These are phyloP conservation scores for Tethya wilhelma DNA, from an alignment of 37 sponge, comb jelly and placozoan genomes.

Conservation along the genomic window DNA sequence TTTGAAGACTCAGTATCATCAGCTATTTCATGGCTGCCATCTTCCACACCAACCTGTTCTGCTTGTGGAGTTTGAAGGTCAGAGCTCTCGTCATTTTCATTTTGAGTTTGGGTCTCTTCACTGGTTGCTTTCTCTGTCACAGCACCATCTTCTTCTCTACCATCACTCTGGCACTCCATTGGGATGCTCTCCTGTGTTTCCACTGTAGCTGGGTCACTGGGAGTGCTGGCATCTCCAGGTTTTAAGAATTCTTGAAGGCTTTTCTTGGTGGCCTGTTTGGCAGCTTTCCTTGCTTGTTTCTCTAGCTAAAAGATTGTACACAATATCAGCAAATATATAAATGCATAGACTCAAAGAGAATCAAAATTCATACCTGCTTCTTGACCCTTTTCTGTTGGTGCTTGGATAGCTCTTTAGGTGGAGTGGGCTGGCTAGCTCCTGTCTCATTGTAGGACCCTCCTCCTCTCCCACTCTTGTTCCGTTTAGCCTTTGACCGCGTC, in stretches of 20 bases:
- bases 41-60: no score
- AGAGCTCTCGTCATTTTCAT: no score
- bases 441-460: not conserved
- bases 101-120: no score
- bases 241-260: conserved; percentile 14
- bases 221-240: not conserved
- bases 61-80: no score
- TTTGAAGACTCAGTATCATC: no score
- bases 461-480: not conserved
- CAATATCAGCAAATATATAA: not conserved
- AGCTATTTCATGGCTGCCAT: no score
- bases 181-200: not conserved
- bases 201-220: not conserved
- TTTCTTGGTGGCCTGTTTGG: not conserved
- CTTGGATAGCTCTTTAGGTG: conserved; percentile 25
- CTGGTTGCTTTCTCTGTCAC: no score
- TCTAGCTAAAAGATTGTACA: not conserved
- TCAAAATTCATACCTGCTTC: conserved; percentile 1
- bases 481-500: not conserved
- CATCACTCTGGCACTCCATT: not conserved
- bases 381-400: conserved; percentile 52
- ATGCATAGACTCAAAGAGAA: not conserved
- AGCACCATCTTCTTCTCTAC: not conserved
- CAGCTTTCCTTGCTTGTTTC: conserved; percentile 18
- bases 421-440: not conserved